phyloP scores from a whole-genome alignment of 2,113 vertebrate genomes.

The Petroica traversi region DNA sequence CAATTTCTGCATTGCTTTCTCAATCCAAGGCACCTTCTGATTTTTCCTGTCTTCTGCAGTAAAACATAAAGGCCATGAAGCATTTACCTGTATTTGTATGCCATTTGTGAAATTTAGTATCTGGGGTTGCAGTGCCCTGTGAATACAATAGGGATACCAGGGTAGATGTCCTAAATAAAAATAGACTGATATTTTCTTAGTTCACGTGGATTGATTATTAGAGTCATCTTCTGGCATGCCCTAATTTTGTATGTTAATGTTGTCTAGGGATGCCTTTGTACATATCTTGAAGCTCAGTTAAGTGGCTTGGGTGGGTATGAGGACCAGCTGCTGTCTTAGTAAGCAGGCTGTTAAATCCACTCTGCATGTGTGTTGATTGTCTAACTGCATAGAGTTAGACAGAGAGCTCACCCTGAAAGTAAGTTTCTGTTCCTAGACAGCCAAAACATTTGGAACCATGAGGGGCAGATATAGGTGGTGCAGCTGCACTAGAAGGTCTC shows the following conservation, averaged over 20 bases:
- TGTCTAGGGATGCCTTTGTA: not conserved
- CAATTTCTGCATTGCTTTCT: not conserved
- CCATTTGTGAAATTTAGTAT: not conserved
- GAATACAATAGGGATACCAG: not conserved
- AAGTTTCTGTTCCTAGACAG: not conserved
- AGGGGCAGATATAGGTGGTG: rapidly evolving
- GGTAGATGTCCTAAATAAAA: not conserved
- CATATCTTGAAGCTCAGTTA: not conserved
- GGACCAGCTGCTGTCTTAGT: not conserved
- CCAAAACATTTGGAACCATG: not conserved
- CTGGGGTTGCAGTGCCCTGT: not conserved
- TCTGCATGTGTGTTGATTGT: rapidly evolving
- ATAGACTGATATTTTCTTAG: not conserved
- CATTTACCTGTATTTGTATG: not conserved
- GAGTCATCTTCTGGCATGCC: not conserved
- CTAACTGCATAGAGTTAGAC: not conserved
- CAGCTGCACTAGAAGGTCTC: not conserved
- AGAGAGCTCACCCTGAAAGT: not conserved
- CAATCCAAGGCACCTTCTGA: not conserved
- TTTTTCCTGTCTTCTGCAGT: not conserved
- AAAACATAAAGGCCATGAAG: not conserved
- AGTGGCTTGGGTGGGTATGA: not conserved
- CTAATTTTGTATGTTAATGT: not conserved
- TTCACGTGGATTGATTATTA: not conserved
- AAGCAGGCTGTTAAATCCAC: not conserved